These are phyloP conservation scores for Odocoileus virginianus DNA, from an alignment of 2,113 vertebrate species.

Conservation along the genomic window DNA sequence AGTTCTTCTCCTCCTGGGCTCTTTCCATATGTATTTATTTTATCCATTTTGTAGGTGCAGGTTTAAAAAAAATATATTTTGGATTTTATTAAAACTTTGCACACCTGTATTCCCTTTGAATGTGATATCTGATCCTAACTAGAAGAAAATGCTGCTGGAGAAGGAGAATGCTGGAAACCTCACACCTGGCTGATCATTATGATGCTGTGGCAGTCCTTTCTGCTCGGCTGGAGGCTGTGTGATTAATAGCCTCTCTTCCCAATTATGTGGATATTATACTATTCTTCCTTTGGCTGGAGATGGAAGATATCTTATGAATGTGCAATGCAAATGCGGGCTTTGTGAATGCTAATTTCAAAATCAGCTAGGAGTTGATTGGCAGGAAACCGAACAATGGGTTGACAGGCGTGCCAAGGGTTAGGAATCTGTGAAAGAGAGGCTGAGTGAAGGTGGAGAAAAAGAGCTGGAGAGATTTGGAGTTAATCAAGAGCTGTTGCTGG, in stretches of 20 bases:
- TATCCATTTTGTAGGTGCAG: slow-evolving; percentile 20
- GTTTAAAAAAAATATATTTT: not conserved
- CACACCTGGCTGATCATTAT: slow-evolving; percentile 49
- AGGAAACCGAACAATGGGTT: slow-evolving; percentile 33
- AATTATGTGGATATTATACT: slow-evolving; percentile 57
- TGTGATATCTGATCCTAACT: not conserved
- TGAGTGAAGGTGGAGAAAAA: not conserved
- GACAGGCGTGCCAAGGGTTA: slow-evolving; percentile 23
- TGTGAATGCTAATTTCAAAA: slow-evolving; percentile 63
- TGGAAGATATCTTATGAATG: slow-evolving; percentile 29
- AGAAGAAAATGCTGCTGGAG: not conserved
- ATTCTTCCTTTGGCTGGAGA: slow-evolving; percentile 43
- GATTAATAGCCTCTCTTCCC: slow-evolving; percentile 50
- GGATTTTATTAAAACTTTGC: slow-evolving; percentile 17
- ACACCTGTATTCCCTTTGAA: slow-evolving; percentile 39
- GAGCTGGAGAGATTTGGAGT: slow-evolving; percentile 32
- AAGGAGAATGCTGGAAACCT: not conserved
- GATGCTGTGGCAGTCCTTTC: slow-evolving; percentile 23
- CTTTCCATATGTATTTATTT: not conserved
- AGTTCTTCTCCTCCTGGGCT: not conserved
- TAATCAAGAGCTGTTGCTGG: slow-evolving; percentile 31
- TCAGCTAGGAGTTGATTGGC: slow-evolving; percentile 50
- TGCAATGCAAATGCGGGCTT: slow-evolving; percentile 45
- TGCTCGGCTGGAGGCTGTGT: slow-evolving; percentile 25
- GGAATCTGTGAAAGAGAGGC: slow-evolving; percentile 33